These are phyloP conservation scores for Mya arenaria DNA, from an alignment of 1,140 invertebrate genomes.

Conservation along the genomic window DNA sequence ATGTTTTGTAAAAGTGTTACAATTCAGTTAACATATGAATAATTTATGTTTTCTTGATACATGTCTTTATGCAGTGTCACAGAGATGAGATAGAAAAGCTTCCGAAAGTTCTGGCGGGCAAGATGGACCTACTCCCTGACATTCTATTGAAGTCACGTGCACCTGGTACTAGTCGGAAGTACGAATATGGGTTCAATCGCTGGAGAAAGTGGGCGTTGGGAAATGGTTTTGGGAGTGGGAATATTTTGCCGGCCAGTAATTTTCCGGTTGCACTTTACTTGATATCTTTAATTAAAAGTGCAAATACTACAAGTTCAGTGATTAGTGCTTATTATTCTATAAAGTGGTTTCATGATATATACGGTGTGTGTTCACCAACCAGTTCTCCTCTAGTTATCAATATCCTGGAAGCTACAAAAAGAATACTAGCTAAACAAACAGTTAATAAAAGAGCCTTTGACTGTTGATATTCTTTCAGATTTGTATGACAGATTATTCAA, in stretches of 20 bases:
- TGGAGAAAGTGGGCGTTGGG: conserved; percentile 24
- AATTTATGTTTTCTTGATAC: too few relatives aligned
- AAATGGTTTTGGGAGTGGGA: not conserved
- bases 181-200: conserved; percentile 10
- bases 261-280: conserved; percentile 29
- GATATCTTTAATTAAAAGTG: conserved; percentile 29
- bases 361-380: not conserved
- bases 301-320: conserved; percentile 12
- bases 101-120: conserved; percentile 1
- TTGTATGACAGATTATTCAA: conserved; percentile 7
- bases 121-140: conserved; percentile 13
- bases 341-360: conserved; percentile 31
- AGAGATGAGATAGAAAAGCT: conserved; percentile 23
- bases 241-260: conserved; percentile 24
- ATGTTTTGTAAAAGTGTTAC: too few relatives aligned
- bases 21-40: too few relatives aligned
- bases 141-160: conserved; percentile 5
- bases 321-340: conserved; percentile 29
- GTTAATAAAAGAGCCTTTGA: conserved; percentile 51
- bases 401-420: conserved; percentile 28
- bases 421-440: conserved; percentile 6
- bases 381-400: conserved; percentile 15
- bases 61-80: conserved; percentile 34
- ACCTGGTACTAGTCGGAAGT: not conserved
- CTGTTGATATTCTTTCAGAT: conserved; percentile 7